Conservation (phyloP, 23 tunicate species). For the Oikopleura albicans region DNA sequence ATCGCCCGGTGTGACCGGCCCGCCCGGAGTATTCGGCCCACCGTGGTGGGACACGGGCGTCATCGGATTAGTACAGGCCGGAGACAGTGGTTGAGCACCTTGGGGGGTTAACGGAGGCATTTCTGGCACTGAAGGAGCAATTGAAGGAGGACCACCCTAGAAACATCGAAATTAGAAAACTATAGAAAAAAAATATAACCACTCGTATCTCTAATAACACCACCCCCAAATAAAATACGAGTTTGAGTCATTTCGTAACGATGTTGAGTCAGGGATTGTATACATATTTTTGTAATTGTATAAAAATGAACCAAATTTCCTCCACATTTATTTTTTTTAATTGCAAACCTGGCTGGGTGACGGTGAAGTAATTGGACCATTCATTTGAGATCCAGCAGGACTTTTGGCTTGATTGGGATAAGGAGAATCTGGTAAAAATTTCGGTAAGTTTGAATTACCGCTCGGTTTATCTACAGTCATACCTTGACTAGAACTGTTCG, state of each 20-base stretch:
- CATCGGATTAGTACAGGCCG: slow-evolving; percentile 1
- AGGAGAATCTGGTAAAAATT: background rate
- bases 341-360: slow-evolving; percentile 17
- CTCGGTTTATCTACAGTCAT: no score
- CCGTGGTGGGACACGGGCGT: background rate
- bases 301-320: no score
- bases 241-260: no score
- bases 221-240: no score
- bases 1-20: slow-evolving; percentile 13
- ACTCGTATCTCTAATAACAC: no score
- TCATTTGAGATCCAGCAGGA: background rate
- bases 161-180: no score
- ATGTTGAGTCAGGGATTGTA: no score
- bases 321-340: no score
- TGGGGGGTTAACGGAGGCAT: background rate
- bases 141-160: background rate
- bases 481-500: no score
- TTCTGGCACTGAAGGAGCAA: background rate
- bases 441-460: no score
- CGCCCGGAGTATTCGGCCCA: slow-evolving; percentile 3
- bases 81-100: background rate
- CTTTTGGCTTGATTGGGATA: slow-evolving; percentile 17
- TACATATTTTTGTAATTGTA: no score
- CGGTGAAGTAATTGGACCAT: background rate
- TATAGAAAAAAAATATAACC: no score